Conservation (phyloP, 1,140 invertebrate species). For the Aradophagus sp. region DNA sequence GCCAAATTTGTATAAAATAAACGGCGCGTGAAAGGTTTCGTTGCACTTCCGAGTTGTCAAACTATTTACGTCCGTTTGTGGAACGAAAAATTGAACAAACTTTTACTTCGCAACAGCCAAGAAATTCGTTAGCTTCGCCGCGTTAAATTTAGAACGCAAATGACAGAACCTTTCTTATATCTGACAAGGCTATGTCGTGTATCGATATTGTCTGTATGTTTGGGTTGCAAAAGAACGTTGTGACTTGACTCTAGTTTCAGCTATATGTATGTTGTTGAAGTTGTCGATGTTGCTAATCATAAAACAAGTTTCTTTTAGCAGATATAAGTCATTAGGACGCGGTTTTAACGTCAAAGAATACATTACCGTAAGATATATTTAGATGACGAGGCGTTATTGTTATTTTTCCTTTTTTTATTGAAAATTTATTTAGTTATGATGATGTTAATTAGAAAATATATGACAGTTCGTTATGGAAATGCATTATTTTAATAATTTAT, state of each 20-base stretch:
- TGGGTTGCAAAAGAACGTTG: constrained; percentile 16
- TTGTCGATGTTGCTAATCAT: constrained; percentile 17
- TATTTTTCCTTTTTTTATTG: too few relatives aligned
- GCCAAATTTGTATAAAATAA: constrained; percentile 9
- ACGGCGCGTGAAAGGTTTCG: constrained; percentile 1
- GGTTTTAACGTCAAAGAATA: constrained; percentile 5
- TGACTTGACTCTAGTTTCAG: constrained; percentile 25
- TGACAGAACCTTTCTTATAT: constrained; percentile 20
- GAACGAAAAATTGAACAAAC: too few relatives aligned
- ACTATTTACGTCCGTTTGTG: too few relatives aligned
- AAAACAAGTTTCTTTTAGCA: constrained; percentile 22
- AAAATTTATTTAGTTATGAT: too few relatives aligned
- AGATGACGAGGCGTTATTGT: too few relatives aligned
- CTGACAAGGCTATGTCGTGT: constrained; percentile 21
- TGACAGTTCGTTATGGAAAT: too few relatives aligned
- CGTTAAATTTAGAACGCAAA: constrained; percentile 33
- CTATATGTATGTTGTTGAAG: constrained; percentile 18
- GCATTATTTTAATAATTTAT: too few relatives aligned
- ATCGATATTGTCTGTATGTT: constrained; percentile 33
- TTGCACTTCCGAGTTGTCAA: too few relatives aligned
- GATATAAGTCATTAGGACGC: constrained; percentile 20
- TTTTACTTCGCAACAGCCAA: too few relatives aligned
- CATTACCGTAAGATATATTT: too few relatives aligned
- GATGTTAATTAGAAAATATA: too few relatives aligned
- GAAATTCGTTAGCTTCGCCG: constrained; percentile 1